Conservation (phyloP, 2,113 vertebrate genomes). For the Coregonus clupeaformis region DNA sequence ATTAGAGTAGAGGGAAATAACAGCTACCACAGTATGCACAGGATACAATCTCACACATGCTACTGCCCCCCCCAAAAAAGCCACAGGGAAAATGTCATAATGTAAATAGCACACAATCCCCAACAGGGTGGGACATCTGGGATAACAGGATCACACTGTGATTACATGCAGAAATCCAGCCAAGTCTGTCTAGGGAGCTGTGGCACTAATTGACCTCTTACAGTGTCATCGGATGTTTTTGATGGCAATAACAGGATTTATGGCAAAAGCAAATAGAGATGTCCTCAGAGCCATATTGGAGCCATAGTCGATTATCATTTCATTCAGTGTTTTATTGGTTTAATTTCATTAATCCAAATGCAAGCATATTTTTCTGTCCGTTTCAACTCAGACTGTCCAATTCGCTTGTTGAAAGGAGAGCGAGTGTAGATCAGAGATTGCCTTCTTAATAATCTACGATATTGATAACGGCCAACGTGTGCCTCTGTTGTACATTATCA, state of each 20-base stretch:
- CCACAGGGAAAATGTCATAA: background rate
- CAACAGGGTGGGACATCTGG: background rate
- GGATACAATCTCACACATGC: too few species aligned
- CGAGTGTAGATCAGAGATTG: slow-evolving; percentile 3
- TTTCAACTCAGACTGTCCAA: background rate
- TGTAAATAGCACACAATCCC: background rate
- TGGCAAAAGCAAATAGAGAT: slow-evolving; percentile 19
- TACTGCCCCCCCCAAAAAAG: too few species aligned
- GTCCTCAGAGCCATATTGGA: slow-evolving; percentile 26
- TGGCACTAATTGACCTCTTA: slow-evolving; percentile 32
- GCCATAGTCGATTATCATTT: slow-evolving; percentile 16
- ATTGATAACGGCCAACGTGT: background rate
- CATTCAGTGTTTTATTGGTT: slow-evolving; percentile 21
- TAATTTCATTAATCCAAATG: slow-evolving; percentile 12
- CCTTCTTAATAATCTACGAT: background rate
- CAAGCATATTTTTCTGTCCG: background rate
- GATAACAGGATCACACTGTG: slow-evolving; percentile 24
- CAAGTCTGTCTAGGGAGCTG: slow-evolving; percentile 32
- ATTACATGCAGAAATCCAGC: slow-evolving; percentile 24
- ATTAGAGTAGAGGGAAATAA: background rate
- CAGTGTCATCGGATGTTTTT: slow-evolving; percentile 9
- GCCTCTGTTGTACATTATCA: background rate
- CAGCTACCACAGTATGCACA: background rate
- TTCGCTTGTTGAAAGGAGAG: background rate
- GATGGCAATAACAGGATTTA: slow-evolving; percentile 42